Conservation (phyloP, 2,797 vertebrate genomes). For the Otus scops region DNA sequence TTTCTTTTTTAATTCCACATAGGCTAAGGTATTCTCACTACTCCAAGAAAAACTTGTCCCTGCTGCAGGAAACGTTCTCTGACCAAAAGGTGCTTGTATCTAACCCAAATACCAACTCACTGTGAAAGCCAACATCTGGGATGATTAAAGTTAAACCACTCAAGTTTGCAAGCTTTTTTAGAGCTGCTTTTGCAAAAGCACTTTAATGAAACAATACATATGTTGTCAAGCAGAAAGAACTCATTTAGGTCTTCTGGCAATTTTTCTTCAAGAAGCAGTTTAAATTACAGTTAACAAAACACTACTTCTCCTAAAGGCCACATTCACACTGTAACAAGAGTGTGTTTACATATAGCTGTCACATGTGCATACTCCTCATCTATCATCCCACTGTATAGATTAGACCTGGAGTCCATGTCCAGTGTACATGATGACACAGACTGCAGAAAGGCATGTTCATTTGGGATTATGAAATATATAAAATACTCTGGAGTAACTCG, state of each 20-base stretch:
- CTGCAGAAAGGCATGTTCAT: neutral
- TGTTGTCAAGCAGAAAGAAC: neutral
- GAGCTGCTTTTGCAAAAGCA: neutral
- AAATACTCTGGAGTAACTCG: neutral
- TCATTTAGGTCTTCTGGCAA: neutral
- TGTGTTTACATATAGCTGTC: neutral
- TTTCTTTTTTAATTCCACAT: neutral
- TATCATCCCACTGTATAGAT: neutral
- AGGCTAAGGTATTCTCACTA: neutral
- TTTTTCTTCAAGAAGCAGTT: neutral
- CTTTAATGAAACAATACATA: neutral
- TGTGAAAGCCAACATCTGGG: conserved; percentile 4
- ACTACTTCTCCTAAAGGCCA: neutral
- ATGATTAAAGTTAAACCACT: neutral
- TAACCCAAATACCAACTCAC: neutral
- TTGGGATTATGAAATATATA: neutral
- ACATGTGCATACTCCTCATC: neutral
- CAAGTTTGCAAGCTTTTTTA: neutral
- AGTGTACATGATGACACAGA: neutral
- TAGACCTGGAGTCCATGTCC: neutral
- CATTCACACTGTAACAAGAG: neutral
- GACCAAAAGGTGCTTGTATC: neutral
- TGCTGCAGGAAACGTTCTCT: neutral
- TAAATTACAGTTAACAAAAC: neutral
- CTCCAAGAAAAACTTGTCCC: neutral